Evolutionary conservation across 2,797 vertebrate genomes (phyloP), one percentile per base, ranked within the genome.

Genomic region (Enteromius mattozi): DNA sequence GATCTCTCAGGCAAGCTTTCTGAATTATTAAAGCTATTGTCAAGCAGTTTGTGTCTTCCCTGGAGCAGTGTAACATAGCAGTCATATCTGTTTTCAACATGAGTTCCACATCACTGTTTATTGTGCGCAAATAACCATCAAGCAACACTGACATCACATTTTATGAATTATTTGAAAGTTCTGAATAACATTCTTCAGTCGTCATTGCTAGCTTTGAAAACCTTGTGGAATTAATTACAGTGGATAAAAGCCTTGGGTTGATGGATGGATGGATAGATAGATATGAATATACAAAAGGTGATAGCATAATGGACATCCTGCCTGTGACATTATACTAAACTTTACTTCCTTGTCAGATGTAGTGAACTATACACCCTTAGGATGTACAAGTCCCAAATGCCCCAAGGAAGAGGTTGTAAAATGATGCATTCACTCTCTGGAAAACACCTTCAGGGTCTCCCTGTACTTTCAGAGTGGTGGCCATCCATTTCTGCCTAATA

Each of bases 11-110:
- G 6, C 74, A 19, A 82, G 40, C 33, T 8, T 37, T 78, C 40
- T 82, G 35, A 82, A 82, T 86, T 71, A 82, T 82, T 82, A 47
- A 86, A 71, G n/a, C 80, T 63, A 75, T 68, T 69, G 37, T 70
- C 65, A 42, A 56, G 21, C 14, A 70, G 49, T 30, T 42, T 12
- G 19, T 61, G 35, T 77, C n/a, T 47, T 47, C 24, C 40, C 77
- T 13, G 37, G 59, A 47, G 37, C 16, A 78, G 10, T n/a, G 27
- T 27, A 59, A 35, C 61, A 86, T 54, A 16, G 2, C 24, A 21
- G 61, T 81, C 40, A 71, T 33, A 21, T 71, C 33, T 49, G 74
- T 45, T 12, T 37, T 63, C 37, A 72, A 61, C 61, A 45, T 19
- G n/a, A 75, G 17, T 76, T 54, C 12, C 49, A 75, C 72, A 37